Evolutionary conservation across 92 coral and sea anemone genomes (phyloP).

Genomic region (Palythoa heliodiscus): DNA sequence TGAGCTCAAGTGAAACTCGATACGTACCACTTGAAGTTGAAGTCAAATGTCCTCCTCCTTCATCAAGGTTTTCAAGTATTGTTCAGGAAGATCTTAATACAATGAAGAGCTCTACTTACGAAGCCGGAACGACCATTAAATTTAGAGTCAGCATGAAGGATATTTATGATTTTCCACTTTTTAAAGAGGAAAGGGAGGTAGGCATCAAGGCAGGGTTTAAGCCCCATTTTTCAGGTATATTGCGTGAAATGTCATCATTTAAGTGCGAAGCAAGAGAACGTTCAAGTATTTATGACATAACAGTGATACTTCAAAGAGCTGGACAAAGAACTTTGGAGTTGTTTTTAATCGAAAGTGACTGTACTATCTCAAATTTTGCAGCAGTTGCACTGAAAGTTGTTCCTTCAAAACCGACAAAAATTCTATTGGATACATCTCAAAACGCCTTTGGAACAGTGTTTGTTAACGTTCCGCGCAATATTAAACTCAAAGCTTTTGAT

Average conservation of each 20-base stretch:
- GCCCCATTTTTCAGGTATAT: not conserved
- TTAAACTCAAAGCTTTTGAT: not conserved
- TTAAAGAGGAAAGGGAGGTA: constrained; percentile 2
- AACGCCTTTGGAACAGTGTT: not conserved
- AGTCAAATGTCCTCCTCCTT: not conserved
- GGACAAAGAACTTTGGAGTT: constrained; percentile 8
- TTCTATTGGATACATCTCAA: not conserved
- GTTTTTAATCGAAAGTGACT: not conserved
- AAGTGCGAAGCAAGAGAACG: not conserved
- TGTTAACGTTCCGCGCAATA: not conserved
- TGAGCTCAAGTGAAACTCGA: not conserved
- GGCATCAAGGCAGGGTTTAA: not conserved
- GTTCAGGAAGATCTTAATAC: constrained; percentile 15
- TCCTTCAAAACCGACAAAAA: not conserved
- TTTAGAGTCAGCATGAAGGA: constrained; percentile 15
- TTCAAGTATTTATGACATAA: constrained; percentile 12
- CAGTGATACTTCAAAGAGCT: constrained; percentile 10
- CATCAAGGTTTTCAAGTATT: not conserved
- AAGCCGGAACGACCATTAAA: not conserved
- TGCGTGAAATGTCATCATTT: not conserved
- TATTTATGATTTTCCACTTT: not conserved
- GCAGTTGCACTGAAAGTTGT: not conserved
- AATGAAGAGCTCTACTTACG: not conserved
- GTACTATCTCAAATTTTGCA: not conserved
- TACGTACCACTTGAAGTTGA: not conserved